These are phyloP conservation scores for Nasonia giraulti DNA, from an alignment of 1,140 invertebrate species.

Conservation along the genomic window DNA sequence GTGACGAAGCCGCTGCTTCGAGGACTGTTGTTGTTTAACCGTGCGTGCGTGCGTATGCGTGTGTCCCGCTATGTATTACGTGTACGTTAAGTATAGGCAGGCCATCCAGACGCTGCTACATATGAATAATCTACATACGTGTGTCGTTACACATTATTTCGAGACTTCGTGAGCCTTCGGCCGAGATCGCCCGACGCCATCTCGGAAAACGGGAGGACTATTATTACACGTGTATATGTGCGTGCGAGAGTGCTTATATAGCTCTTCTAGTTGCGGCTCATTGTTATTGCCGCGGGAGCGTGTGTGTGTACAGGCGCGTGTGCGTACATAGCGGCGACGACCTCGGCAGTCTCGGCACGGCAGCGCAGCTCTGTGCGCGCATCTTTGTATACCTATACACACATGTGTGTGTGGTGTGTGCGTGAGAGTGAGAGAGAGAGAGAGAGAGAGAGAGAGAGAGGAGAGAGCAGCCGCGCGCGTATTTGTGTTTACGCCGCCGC, in stretches of 20 bases:
- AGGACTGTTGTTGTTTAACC: background rate
- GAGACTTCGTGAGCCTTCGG: conserved; percentile 63
- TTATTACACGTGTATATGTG: background rate
- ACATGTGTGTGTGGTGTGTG: no score
- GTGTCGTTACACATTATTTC: conserved; percentile 58
- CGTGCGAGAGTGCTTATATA: background rate
- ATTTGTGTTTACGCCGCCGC: conserved; percentile 44
- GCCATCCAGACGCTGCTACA: background rate
- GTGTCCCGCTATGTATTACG: background rate
- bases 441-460: background rate
- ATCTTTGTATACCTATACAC: no score
- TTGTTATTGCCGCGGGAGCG: background rate
- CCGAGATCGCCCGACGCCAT: conserved; percentile 53
- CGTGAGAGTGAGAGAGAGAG: no score
- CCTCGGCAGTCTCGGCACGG: background rate
- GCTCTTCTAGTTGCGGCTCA: background rate
- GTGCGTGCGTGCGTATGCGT: background rate
- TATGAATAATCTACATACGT: conserved; percentile 33
- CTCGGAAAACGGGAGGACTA: background rate
- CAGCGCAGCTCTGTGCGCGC: no score
- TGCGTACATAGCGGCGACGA: background rate
- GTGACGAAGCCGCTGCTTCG: background rate
- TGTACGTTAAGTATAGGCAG: background rate
- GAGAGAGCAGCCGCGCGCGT: conserved; percentile 1
- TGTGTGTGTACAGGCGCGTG: no score